These are phyloP conservation scores for Dermatophagoides farinae DNA, from an alignment of 1,140 invertebrate genomes.

Conservation along the genomic window DNA sequence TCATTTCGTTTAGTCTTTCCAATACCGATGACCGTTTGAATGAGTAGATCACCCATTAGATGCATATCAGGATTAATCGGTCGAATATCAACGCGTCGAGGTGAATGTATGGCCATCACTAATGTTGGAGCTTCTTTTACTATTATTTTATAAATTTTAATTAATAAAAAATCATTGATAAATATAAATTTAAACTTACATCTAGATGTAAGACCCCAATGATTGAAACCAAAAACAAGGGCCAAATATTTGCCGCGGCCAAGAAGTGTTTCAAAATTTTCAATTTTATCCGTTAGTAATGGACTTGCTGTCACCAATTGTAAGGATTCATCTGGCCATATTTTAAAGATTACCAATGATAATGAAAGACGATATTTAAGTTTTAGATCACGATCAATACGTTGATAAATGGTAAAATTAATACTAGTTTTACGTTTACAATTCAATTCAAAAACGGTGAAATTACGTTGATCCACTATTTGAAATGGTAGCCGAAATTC, in stretches of 20 bases:
- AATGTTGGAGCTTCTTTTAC: conserved; percentile 1
- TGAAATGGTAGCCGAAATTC: conserved; percentile 4
- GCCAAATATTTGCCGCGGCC: conserved; percentile 67
- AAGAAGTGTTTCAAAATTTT: not conserved
- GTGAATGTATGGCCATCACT: not conserved
- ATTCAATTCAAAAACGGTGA: not conserved
- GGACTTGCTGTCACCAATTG: not conserved
- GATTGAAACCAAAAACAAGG: conserved; percentile 80
- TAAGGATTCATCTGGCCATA: not conserved
- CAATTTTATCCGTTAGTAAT: not conserved
- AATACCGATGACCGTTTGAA: not conserved
- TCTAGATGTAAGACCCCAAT: conserved; percentile 40
- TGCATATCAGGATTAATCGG: not conserved
- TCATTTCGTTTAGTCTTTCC: not conserved
- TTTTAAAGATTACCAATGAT: not conserved
- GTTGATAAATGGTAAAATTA: conserved; percentile 3
- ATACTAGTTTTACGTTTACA: not conserved
- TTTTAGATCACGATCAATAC: not conserved
- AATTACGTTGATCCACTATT: not conserved
- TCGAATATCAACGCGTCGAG: not conserved
- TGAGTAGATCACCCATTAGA: not conserved
- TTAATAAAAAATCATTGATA: not conserved
- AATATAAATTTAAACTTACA: not conserved
- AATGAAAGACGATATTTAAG: not conserved
- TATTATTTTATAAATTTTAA: not conserved